Evolutionary conservation across 2,888 invertebrate genomes (phyloP), one percentile per base, ranked within the genome.

Genomic region (Diarsia mendica): DNA sequence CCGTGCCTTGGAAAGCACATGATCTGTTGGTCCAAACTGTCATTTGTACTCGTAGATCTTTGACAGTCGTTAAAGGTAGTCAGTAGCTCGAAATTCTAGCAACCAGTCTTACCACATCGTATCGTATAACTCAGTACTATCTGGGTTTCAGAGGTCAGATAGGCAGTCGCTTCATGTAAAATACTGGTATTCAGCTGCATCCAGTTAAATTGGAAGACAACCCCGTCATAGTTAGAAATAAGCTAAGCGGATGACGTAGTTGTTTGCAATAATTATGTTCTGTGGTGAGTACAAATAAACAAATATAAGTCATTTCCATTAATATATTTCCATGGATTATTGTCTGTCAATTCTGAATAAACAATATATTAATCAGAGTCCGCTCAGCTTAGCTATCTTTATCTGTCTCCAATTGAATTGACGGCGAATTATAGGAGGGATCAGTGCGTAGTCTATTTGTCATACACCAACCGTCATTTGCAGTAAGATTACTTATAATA

Each of bases 191-290:
- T 55, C 23, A 55, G 55, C 23, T 23, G 23, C 10, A 53, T 53
- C 53, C 0, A 3, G 53, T 53, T 53, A 10, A 0, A 53, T n/a
- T 53, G 10, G 10, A 53, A 51, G 10, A 0, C 51, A 3, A n/a
- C 53, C 53, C n/a, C n/a, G 23, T 13, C 13, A 11, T 1, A 53
- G 0, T 55, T 55, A 1, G 28, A 18, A 58, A 58, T 3, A 28
- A 8, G 28, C 3, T 18, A 28, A 9, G 28, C 9, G 28, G 58
- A 55, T 55, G 23, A 23, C 6, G 23, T 51, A 2, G 11, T 13
- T 46, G 39, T 73, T 83, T 70, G 53, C 61, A 72, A 66, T 77
- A 53, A 71, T 78, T 73, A 73, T 70, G 18, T 51, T 58, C 23
- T 33, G 60, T 46, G 15, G 39, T 60, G 55, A 33, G 4, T n/a